Percentiles rank a stretch among this genome's conserved stretches.
Evolutionary conservation across 2,113 vertebrate genomes (phyloP).

Genomic region (Amphiprion ocellaris): DNA sequence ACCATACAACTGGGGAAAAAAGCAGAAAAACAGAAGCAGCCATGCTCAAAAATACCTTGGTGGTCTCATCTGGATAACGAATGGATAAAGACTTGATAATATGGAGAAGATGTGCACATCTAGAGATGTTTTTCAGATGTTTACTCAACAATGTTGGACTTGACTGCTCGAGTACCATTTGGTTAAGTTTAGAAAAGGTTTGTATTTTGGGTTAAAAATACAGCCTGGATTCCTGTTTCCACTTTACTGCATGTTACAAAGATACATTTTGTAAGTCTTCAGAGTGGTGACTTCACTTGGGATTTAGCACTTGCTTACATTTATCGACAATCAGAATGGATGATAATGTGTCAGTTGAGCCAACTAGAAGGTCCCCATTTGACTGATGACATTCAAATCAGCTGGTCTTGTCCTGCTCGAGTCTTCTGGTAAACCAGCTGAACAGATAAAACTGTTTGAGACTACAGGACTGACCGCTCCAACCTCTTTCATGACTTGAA

Average conservation of each 20-base stretch:
- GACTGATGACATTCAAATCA: too few species aligned
- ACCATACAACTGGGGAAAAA: not conserved
- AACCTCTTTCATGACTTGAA: not conserved
- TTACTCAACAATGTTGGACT: not conserved
- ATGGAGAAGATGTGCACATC: not conserved
- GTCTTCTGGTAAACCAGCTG: not conserved
- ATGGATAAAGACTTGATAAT: not conserved
- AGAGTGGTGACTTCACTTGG: too few species aligned
- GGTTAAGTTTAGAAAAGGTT: too few species aligned
- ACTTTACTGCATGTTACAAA: too few species aligned
- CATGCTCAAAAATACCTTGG: not conserved
- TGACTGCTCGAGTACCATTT: too few species aligned
- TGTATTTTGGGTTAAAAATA: too few species aligned
- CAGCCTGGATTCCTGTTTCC: too few species aligned
- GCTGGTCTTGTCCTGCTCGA: not conserved
- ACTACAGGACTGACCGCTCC: not conserved
- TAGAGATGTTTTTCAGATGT: slow-evolving; percentile 12
- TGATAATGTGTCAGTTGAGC: too few species aligned
- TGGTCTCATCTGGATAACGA: not conserved
- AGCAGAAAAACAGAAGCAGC: not conserved
- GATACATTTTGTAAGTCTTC: too few species aligned
- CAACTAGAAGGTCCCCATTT: too few species aligned
- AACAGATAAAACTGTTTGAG: slow-evolving; percentile 3
- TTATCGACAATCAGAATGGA: too few species aligned
- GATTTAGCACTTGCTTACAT: too few species aligned